Conservation (phyloP, 2,888 invertebrate species). For the Adineta ricciae region DNA sequence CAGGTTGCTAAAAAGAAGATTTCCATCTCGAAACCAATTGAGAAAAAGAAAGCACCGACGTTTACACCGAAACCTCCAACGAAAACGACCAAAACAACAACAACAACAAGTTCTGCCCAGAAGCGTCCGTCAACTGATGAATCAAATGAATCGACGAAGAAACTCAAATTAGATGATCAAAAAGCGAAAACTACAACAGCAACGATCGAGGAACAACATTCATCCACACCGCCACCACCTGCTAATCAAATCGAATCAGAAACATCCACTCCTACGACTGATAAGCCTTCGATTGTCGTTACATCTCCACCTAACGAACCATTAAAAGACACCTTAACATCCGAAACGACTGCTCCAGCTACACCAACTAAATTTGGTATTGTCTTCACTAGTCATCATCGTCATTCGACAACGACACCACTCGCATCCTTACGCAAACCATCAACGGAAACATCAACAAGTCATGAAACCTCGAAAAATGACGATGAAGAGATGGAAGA, state of each 20-base stretch:
- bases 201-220: no score
- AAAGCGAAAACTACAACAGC: neutral
- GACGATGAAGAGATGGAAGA: neutral
- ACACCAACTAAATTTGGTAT: conserved; percentile 20
- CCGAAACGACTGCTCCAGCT: neutral
- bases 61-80: neutral
- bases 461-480: conserved; percentile 5
- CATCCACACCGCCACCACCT: neutral
- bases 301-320: neutral
- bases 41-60: neutral
- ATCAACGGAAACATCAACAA: neutral
- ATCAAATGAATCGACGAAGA: neutral
- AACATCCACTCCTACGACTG: neutral
- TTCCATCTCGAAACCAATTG: neutral
- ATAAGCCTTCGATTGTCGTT: neutral
- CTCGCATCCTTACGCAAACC: neutral
- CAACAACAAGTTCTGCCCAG: neutral
- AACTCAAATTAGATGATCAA: neutral
- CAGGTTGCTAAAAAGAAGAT: neutral
- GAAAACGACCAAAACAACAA: neutral
- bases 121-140: conserved; percentile 17
- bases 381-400: conserved; percentile 19
- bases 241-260: conserved; percentile 16
- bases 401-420: neutral
- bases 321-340: neutral